phyloP scores from a whole-genome alignment of 2,113 vertebrate genomes.

The Himantopus leucocephalus region DNA sequence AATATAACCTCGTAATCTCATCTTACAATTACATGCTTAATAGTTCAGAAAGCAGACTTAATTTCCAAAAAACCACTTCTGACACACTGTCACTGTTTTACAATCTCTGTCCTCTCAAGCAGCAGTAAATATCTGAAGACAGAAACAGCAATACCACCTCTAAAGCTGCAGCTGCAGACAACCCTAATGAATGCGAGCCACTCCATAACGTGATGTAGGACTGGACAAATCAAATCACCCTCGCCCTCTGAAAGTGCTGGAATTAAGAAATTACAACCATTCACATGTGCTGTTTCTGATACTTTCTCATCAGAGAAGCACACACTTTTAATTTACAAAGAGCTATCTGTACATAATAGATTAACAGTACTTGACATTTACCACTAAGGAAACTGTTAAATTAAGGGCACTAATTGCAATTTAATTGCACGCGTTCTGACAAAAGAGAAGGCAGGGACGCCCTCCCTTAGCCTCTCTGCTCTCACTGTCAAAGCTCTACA shows the following conservation, averaged over 20 bases:
- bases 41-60: neutral
- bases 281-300: neutral
- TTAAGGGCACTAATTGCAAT: neutral
- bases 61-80: neutral
- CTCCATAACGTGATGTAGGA: neutral
- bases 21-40: neutral
- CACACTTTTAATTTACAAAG: neutral
- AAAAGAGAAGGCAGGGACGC: neutral
- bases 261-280: neutral
- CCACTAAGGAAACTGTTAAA: neutral
- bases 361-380: neutral
- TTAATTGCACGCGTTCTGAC: neutral
- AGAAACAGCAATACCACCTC: neutral
- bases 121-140: neutral
- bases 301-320: neutral
- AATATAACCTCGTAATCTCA: neutral
- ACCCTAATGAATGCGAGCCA: neutral
- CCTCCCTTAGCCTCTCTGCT: neutral
- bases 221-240: neutral
- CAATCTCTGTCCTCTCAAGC: neutral
- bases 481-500: neutral
- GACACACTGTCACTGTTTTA: neutral
- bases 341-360: neutral
- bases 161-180: neutral
- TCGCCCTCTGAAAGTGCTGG: neutral